These are phyloP conservation scores for Condylura cristata DNA, from an alignment of 2,113 vertebrate genomes.

Conservation along the genomic window DNA sequence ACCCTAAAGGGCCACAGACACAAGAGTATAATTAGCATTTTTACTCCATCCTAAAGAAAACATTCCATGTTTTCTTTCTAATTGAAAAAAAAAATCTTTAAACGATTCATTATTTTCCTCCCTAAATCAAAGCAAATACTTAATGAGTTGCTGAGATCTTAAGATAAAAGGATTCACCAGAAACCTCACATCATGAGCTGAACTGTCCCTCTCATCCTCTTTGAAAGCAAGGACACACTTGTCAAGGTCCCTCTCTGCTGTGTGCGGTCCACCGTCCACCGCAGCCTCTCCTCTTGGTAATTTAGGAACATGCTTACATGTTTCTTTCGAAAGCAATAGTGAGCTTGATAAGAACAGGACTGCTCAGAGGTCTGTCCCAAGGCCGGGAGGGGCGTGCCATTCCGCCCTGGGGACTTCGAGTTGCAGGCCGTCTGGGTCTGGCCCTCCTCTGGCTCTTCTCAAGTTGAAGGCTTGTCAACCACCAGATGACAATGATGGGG, in stretches of 20 bases:
- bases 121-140: conserved; percentile 30
- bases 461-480: background rate
- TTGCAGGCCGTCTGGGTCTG: background rate
- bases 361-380: background rate
- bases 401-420: background rate
- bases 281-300: background rate
- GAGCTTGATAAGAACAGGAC: background rate
- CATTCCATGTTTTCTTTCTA: conserved; percentile 27
- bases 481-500: background rate
- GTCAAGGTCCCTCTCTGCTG: background rate
- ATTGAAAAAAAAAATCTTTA: conserved; percentile 29
- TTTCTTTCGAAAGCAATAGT: conserved; percentile 63
- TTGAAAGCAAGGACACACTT: conserved; percentile 42
- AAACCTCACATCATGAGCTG: background rate
- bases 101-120: conserved; percentile 20
- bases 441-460: background rate
- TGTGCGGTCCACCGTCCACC: background rate
- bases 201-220: background rate
- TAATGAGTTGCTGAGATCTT: background rate
- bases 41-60: background rate
- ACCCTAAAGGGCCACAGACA: background rate
- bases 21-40: conserved; percentile 40
- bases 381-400: background rate
- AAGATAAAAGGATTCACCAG: background rate
- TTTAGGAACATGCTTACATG: conserved; percentile 6